Base-by-base conservation (phyloP, 2,888 invertebrate genomes). In the Phragmatobia fuliginosa region DNA sequence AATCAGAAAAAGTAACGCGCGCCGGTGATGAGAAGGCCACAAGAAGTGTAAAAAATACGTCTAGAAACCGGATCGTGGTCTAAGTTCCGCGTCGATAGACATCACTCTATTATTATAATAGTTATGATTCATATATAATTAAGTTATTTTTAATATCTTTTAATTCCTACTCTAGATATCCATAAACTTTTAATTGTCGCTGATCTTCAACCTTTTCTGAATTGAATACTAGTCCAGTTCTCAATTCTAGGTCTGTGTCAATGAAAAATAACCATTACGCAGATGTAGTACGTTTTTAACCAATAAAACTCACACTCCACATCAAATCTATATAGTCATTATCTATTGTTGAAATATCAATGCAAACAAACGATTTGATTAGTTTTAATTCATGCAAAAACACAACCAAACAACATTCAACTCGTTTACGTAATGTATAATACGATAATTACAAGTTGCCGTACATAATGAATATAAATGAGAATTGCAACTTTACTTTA, bases 391-490 rank as follows among this genome's bases (percentile, higher is more conserved):
- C 78, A 83, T 79, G 83, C 83, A 87, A 86, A 86, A 87, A 85
- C 83, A 81, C 73, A 82, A 73, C 75, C 77, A 73, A 77, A 79
- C 73, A 77, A 79, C 80, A 78, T 77, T 83, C 82, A 82, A 85
- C 84, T 83, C 82, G 84, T 79, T 81, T 83, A 81, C 83, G 79
- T 81, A 84, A 82, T 83, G 83, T 83, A 81, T 88, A 87, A 87
- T 88, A 86, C 84, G 87, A 87, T 88, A 88, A 88, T 88, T 88
- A 86, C 83, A 78, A 80, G 81, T 84, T 85, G 82, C 82, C 69
- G 78, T 83, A 82, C 84, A 85, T 86, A 85, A 87, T 88, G 87
- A 87, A 88, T 88, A 87, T 85, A 83, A 87, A 88, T 88, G 83
- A 85, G 84, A 83, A 73, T 72, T 66, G 71, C 62, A 62, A 62